Percentiles rank a stretch among this genome's conserved stretches.
phyloP scores from a whole-genome alignment of 2,888 invertebrate genomes.

The Sesamia inferens region DNA sequence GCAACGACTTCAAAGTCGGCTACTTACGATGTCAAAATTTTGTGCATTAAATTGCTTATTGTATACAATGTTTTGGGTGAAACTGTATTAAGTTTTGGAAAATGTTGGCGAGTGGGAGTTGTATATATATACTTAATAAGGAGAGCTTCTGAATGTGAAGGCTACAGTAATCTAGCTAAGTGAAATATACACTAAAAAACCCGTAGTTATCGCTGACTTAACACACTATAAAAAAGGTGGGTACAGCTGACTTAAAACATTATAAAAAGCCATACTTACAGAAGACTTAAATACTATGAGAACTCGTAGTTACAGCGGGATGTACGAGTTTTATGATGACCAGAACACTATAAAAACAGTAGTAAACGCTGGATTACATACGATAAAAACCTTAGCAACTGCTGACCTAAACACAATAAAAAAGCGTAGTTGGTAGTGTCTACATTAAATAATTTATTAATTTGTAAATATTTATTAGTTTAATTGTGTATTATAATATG shows the following conservation, averaged over 20 bases:
- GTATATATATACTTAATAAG: neutral
- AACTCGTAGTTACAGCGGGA: no score
- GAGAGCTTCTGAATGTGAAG: neutral
- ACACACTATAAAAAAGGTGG: no score
- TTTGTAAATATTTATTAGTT: neutral
- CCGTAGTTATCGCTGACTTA: no score
- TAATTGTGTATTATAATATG: no score
- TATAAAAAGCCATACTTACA: neutral
- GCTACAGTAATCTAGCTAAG: neutral
- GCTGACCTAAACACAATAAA: no score
- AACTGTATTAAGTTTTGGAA: neutral
- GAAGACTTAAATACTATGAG: no score
- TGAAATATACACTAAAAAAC: no score
- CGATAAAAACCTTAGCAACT: no score
- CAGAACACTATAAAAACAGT: no score
- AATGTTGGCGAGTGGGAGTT: neutral
- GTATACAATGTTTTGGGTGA: neutral
- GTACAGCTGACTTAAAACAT: no score
- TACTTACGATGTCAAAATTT: constrained; percentile 53
- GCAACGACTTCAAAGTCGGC: constrained; percentile 42
- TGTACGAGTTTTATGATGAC: no score
- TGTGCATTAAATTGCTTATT: constrained; percentile 29
- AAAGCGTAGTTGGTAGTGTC: neutral
- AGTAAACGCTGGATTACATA: no score
- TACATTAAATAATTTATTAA: neutral